These are phyloP conservation scores for Thysanoteuthis rhombus DNA, from an alignment of 2,888 invertebrate species.

Conservation along the genomic window DNA sequence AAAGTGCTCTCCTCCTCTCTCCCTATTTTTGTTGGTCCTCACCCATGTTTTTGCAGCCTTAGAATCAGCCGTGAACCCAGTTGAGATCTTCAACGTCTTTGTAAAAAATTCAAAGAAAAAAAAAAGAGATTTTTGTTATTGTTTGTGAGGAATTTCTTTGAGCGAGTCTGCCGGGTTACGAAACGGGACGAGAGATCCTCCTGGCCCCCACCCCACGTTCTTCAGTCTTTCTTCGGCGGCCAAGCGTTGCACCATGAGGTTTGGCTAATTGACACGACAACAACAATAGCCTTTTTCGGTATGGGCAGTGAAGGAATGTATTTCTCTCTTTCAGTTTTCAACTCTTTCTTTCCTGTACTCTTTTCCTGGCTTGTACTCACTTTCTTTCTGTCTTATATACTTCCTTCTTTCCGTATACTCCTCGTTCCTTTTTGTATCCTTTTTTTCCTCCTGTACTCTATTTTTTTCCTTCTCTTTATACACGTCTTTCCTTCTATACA, in stretches of 20 bases:
- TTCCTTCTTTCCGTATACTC: too few species aligned
- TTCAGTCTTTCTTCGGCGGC: neutral
- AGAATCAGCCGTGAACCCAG: neutral
- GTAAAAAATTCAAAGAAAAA: neutral
- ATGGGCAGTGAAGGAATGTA: neutral
- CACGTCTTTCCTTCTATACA: too few species aligned
- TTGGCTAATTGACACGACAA: neutral
- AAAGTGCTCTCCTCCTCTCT: neutral
- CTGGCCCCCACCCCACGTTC: neutral
- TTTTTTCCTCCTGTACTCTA: too few species aligned
- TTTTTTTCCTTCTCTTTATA: too few species aligned
- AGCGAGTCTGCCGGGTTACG: neutral
- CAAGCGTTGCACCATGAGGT: neutral
- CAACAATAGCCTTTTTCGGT: neutral
- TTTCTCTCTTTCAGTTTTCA: neutral
- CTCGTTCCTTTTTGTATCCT: too few species aligned
- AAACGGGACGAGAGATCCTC: neutral
- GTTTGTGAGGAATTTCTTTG: neutral
- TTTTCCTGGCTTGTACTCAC: neutral
- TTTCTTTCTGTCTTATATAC: too few species aligned
- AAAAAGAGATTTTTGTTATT: neutral
- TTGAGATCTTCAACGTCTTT: neutral
- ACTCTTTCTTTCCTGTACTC: neutral
- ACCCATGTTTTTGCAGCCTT: neutral
- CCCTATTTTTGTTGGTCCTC: neutral